Conservation (phyloP, 92 coral and sea anemone species). For the Porites evermanni region DNA sequence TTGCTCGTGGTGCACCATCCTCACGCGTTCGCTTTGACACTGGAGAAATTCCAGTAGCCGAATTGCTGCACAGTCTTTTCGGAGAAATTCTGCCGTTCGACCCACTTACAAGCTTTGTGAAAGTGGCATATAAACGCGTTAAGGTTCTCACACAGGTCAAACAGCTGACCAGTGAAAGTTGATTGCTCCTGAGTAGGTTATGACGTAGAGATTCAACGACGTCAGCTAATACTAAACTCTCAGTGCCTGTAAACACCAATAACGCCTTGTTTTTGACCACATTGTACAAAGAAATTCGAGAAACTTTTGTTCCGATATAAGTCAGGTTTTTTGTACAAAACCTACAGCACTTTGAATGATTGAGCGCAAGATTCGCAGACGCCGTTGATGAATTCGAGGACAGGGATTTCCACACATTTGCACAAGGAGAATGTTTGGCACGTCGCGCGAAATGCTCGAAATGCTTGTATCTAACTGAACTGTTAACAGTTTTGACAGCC, state of each 20-base stretch:
- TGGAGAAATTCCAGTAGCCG: slow-evolving; percentile 1
- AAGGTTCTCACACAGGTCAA: no score
- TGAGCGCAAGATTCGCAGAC: no score
- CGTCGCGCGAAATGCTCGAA: no score
- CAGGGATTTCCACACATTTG: no score
- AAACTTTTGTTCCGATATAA: background rate
- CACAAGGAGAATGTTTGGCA: no score
- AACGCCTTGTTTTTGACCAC: background rate
- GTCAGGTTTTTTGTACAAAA: background rate
- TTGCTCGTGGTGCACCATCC: background rate
- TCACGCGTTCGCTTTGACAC: background rate
- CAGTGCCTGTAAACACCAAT: slow-evolving; percentile 10
- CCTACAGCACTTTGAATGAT: background rate
- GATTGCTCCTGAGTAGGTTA: background rate
- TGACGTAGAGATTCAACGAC: background rate
- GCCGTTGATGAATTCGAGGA: no score
- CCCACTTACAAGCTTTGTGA: background rate
- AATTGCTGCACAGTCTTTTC: slow-evolving; percentile 6
- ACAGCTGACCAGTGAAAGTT: no score
- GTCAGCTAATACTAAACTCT: background rate
- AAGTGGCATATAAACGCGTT: no score
- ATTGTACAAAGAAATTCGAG: background rate
- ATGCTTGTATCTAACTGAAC: no score
- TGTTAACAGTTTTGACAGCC: no score
- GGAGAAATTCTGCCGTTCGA: background rate